Evolutionary conservation across 1,140 invertebrate species (phyloP).

Genomic region (Papilio aristodemus): DNA sequence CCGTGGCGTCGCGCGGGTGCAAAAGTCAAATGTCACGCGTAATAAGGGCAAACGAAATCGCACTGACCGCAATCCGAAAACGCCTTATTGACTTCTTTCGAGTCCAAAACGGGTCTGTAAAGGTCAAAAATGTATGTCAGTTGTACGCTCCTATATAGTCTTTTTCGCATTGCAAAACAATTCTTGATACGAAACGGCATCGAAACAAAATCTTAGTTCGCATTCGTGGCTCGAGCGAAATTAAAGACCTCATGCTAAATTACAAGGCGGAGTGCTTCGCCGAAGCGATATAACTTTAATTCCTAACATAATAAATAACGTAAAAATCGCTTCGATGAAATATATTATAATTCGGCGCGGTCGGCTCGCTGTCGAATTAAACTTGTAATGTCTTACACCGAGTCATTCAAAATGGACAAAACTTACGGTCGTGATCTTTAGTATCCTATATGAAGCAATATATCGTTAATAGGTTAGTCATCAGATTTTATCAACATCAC

Average conservation of each 20-base stretch:
- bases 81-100: conserved; percentile 34
- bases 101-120: conserved; percentile 32
- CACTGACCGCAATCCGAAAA: conserved; percentile 32
- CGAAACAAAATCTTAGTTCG: conserved; percentile 9
- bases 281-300: conserved; percentile 35
- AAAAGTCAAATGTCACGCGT: conserved; percentile 29
- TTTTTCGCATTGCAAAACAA: conserved; percentile 31
- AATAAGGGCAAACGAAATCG: conserved; percentile 34
- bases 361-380: conserved; percentile 46
- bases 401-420: conserved; percentile 52
- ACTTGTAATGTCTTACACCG: conserved; percentile 55
- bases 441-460: conserved; percentile 56
- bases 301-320: conserved; percentile 39
- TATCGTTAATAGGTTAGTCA: conserved; percentile 54
- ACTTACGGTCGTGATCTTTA: conserved; percentile 54
- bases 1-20: conserved; percentile 4
- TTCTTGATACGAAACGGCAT: conserved; percentile 19
- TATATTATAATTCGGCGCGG: conserved; percentile 46
- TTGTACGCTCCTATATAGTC: conserved; percentile 1
- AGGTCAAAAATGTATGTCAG: conserved; percentile 33
- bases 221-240: neutral
- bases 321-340: conserved; percentile 35
- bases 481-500: no score
- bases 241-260: conserved; percentile 12
- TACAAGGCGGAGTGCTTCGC: conserved; percentile 20